Evolutionary conservation across 92 coral and sea anemone genomes (phyloP).

Genomic region (Muricea muricata): DNA sequence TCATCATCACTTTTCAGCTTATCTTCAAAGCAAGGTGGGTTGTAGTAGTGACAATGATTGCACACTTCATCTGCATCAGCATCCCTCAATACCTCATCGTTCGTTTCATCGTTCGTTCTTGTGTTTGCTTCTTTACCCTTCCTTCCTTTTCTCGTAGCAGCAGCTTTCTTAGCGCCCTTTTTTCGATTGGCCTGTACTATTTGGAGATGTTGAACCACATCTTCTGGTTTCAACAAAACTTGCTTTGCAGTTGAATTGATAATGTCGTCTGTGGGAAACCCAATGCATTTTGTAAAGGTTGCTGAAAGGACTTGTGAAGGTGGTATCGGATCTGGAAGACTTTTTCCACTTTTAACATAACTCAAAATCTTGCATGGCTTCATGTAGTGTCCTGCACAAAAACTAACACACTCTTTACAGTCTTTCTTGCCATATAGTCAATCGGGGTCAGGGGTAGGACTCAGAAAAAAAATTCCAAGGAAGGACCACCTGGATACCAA

Average conservation of each 20-base stretch:
- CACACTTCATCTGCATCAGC: slow-evolving; percentile 44
- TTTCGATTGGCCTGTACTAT: slow-evolving; percentile 17
- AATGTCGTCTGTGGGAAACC: slow-evolving; percentile 32
- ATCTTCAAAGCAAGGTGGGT: slow-evolving; percentile 16
- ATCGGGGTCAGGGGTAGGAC: slow-evolving; percentile 51
- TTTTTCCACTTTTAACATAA: slow-evolving; percentile 3
- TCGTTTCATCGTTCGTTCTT: too few relatives aligned
- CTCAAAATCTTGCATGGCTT: slow-evolving; percentile 42
- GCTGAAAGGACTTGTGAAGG: slow-evolving; percentile 49
- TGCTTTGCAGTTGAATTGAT: slow-evolving; percentile 31
- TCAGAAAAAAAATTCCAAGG: slow-evolving; percentile 33
- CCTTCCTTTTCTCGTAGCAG: slow-evolving; percentile 41
- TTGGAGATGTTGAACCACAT: slow-evolving; percentile 40
- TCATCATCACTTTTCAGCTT: neutral
- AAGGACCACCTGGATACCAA: slow-evolving; percentile 47
- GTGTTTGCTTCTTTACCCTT: neutral
- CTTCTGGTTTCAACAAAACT: slow-evolving; percentile 50
- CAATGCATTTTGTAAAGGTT: slow-evolving; percentile 39
- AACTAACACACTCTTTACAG: slow-evolving; percentile 43
- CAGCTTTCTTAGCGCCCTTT: slow-evolving; percentile 55
- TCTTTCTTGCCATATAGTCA: slow-evolving; percentile 51
- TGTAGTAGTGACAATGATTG: slow-evolving; percentile 12
- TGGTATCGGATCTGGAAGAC: slow-evolving; percentile 33
- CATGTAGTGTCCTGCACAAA: slow-evolving; percentile 47
- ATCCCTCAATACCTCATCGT: slow-evolving; percentile 8